Conservation (phyloP, 2,888 invertebrate genomes). For the Dexiosoma caninum region DNA sequence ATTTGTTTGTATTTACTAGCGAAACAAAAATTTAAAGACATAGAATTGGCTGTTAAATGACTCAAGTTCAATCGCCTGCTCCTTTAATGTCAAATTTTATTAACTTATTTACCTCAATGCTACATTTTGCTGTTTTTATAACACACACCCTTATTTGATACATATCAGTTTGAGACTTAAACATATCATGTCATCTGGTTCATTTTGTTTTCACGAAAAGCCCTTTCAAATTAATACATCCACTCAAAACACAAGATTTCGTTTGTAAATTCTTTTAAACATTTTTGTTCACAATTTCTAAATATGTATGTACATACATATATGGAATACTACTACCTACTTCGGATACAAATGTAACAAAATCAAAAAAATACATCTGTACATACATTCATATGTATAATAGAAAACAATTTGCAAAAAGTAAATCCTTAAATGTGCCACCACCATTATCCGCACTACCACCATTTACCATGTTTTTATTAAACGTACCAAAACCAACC, state of each 20-base stretch:
- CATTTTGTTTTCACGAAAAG: conserved; percentile 39
- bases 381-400: too few species aligned
- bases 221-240: conserved; percentile 51
- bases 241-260: conserved; percentile 55
- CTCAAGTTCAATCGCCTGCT: not conserved
- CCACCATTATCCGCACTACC: conserved; percentile 40
- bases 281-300: not conserved
- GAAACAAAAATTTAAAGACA: too few species aligned
- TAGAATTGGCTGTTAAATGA: not conserved
- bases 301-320: not conserved
- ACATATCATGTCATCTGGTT: conserved; percentile 50
- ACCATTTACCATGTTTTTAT: conserved; percentile 39
- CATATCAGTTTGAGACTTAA: conserved; percentile 32
- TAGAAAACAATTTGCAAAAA: conserved; percentile 38
- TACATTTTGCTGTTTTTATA: not conserved
- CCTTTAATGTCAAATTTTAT: conserved; percentile 12
- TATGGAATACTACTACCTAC: conserved; percentile 13
- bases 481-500: conserved; percentile 12
- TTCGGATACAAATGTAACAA: conserved; percentile 35
- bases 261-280: conserved; percentile 32
- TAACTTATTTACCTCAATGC: conserved; percentile 37
- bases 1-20: too few species aligned
- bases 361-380: conserved; percentile 3
- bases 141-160: conserved; percentile 47
- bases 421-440: conserved; percentile 27